Evolutionary conservation across 2,888 invertebrate species (phyloP), one percentile per base, ranked within the genome.

Genomic region (Rugalucina vietnamica): DNA sequence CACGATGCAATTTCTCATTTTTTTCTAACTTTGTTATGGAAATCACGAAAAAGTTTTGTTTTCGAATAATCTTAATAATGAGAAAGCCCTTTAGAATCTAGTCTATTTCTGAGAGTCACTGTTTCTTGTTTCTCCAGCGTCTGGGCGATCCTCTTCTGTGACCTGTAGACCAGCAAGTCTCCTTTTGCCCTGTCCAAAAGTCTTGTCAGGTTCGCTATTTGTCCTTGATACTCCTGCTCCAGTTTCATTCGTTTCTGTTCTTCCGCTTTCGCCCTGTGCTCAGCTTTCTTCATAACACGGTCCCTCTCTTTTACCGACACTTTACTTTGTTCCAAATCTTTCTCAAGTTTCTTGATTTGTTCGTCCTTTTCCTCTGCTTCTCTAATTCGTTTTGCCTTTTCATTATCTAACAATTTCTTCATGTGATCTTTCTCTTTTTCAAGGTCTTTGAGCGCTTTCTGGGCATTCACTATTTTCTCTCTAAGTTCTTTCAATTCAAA

Each of bases 111-210:
- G 2, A 18, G 10, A 18, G 32, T 24, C 24, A 65, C 1, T 18
- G 34, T 34, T 3, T 65, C 65, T 29, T 65, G 65, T 65, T 65
- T 65, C 34, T 65, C 65, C 1, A 21, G 10, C 21, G 29, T 34
- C 32, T n/a, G 65, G 34, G 65, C 65, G 34, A 85, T 27, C 37
- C 85, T 74, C 54, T 81, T 82, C 70, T 79, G 81, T 0, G 86
- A 86, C 57, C 79, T 83, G 21, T 81, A 79, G 8, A 86, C 81
- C n/a, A 86, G 27, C 5, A 86, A 24, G 27, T 86, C 86, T n/a
- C 86, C 83, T 50, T 86, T 86, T 4, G 74, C 76, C 73, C 81
- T 86, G 49, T 83, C 81, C 12, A 86, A 57, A 43, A 43, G 72
- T 39, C 49, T 72, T 29, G 37, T 72, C 5, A 72, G 27, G 21